Evolutionary conservation across 2,888 invertebrate species (phyloP), one percentile per base, ranked within the genome.

Genomic region (Cartodere bifasciata): DNA sequence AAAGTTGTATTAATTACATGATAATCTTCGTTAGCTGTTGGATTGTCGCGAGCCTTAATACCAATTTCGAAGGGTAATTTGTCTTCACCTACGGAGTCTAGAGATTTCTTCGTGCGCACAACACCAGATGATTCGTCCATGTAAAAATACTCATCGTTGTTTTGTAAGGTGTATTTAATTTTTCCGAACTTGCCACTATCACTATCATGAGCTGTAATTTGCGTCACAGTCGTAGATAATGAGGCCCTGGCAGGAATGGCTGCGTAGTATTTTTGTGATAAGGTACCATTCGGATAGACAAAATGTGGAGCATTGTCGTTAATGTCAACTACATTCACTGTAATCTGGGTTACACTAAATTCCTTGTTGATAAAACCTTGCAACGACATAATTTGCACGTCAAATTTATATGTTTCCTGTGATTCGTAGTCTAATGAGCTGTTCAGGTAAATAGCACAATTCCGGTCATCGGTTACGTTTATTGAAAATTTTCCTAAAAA

Each of bases 241-340:
- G 79, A 70, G 40, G 81, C 74, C 44, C 78, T 75, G 28, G 72
- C 68, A 1, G 81, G 70, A 2, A 90, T 72, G 1, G 87, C 81
- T 0, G 82, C 82, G 48, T 81, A 86, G 55, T 84, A 90, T 29
- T 81, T 79, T 31, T 71, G 72, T 29, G 69, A 71, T 7, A 72
- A 72, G 10, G 63, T 50, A 1, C 65, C 67, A 2, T 64, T 60
- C 2, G 80, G 77, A 47, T 79, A 83, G 0, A 79, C 58, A 53
- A 92, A 94, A 44, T 72, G 68, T 0, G 94, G 92, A 1, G 70
- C 68, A 55, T 92, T 91, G 53, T 94, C 92, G 53, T 94, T 94
- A 1, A 85, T 75, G 55, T 94, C 92, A 0, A 72, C 64, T 0
- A 94, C 79, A 40, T 83, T 79, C 1, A 94, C 73, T 39, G 80